Evolutionary conservation across 2,113 vertebrate species (phyloP).

Genomic region (Dasyprocta punctata): DNA sequence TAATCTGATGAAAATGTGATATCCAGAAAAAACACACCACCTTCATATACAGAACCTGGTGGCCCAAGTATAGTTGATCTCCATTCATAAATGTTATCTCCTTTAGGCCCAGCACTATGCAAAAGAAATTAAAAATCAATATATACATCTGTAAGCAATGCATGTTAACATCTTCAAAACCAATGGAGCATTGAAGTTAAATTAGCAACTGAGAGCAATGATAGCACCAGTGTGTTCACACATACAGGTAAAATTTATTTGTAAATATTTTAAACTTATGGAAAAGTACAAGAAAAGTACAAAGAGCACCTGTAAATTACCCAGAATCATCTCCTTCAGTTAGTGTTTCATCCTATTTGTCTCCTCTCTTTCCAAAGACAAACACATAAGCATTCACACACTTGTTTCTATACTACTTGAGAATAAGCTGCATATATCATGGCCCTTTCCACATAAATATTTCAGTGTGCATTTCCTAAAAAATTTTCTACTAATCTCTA

Average conservation of each 20-base stretch:
- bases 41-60: constrained; percentile 97
- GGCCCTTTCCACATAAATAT: not conserved
- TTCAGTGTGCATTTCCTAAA: constrained; percentile 36
- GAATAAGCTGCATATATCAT: not conserved
- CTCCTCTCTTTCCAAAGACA: not conserved
- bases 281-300: not conserved
- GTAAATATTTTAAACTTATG: not conserved
- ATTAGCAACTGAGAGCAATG: not conserved
- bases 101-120: constrained; percentile 95
- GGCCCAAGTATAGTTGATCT: constrained; percentile 98
- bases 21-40: constrained; percentile 98
- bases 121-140: constrained; percentile 78
- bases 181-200: constrained; percentile 58
- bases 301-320: not conserved
- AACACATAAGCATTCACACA: not conserved
- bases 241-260: not conserved
- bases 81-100: constrained; percentile 99
- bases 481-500: not conserved
- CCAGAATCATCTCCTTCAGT: not conserved
- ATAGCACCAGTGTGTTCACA: not conserved
- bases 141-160: not conserved
- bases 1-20: constrained; percentile 99
- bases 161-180: constrained; percentile 12
- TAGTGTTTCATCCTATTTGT: not conserved
- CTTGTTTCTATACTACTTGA: not conserved